These are phyloP conservation scores for Puntigrus tetrazona DNA, from an alignment of 2,113 vertebrate species.

Conservation along the genomic window DNA sequence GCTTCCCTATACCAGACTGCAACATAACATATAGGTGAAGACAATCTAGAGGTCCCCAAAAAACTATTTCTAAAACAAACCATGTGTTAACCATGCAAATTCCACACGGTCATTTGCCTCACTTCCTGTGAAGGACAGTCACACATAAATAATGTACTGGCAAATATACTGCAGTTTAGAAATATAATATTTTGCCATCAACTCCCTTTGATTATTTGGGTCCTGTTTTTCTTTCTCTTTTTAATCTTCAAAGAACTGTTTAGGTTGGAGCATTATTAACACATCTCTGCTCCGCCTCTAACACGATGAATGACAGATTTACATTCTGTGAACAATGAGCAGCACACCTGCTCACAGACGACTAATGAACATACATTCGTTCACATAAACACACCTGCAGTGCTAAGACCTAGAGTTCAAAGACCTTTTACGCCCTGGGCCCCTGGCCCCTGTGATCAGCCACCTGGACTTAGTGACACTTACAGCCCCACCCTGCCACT, in stretches of 20 bases:
- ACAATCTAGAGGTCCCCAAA: background rate
- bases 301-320: conserved; percentile 38
- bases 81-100: conserved; percentile 8
- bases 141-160: conserved; percentile 40
- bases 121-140: conserved; percentile 36
- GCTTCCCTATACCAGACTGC: background rate
- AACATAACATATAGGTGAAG: background rate
- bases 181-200: conserved; percentile 19
- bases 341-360: conserved; percentile 38
- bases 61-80: conserved; percentile 25
- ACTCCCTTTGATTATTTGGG: conserved; percentile 9
- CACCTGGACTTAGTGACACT: conserved; percentile 45
- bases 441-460: conserved; percentile 34
- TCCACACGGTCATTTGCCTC: conserved; percentile 29
- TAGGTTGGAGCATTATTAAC: conserved; percentile 26
- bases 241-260: conserved; percentile 55
- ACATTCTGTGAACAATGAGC: conserved; percentile 22
- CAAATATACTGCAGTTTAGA: conserved; percentile 18
- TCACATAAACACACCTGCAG: conserved; percentile 34
- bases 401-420: conserved; percentile 40
- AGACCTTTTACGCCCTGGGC: conserved; percentile 27
- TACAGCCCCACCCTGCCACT: background rate
- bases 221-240: conserved; percentile 2
- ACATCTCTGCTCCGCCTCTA: conserved; percentile 23
- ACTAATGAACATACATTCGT: conserved; percentile 30